Base-by-base conservation (phyloP, 2,797 vertebrate species). In the Vireo griseus region DNA sequence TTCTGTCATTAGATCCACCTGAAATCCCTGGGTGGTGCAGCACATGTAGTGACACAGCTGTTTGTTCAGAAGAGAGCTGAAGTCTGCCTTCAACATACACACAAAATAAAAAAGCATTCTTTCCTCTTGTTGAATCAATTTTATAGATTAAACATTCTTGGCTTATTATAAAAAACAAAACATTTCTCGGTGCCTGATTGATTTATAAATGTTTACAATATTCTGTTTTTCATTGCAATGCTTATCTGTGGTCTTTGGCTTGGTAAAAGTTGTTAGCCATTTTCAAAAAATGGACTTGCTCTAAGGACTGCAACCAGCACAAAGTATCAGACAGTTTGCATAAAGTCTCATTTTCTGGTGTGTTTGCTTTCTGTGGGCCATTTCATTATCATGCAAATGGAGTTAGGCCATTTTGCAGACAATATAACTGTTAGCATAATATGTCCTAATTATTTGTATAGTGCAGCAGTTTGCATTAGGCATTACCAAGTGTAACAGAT, bases 381-480 rank as follows among this genome's bases (percentile, higher is more conserved):
- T 85, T 89, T 94, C 59, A 91, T 94, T 93, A 92, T 52, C 68
- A 91, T 95, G 77, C 67, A 93, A 95, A 95, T 83, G 16, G 67
- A 90, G 77, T 44, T 54, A 50, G 63, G 44, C 29, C 52, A 80
- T 89, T 94, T 91, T 94, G 74, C 84, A 90, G 73, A 28, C 83
- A 94, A 63, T 65, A 21, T 95, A 95, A 91, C 89, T 87, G 88
- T 67, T 87, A 72, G 73, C 48, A 83, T 93, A 96, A 76, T 88
- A 82, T 8, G 35, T 86, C 42, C 81, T 92, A 84, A 17, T 86
- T 90, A 82, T 93, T 95, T 87, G 52, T 44, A 55, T 42, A 52
- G 73, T 16, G 48, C 29, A 26, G 76, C 66, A 69, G 51, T 91
- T 86, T 71, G 52, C 77, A 79, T 73, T 62, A 62, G 48, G 45